Percentiles rank a stretch among this genome's conserved stretches.
Evolutionary conservation across 2,888 invertebrate genomes (phyloP).

Genomic region (Herminia tarsipennalis): DNA sequence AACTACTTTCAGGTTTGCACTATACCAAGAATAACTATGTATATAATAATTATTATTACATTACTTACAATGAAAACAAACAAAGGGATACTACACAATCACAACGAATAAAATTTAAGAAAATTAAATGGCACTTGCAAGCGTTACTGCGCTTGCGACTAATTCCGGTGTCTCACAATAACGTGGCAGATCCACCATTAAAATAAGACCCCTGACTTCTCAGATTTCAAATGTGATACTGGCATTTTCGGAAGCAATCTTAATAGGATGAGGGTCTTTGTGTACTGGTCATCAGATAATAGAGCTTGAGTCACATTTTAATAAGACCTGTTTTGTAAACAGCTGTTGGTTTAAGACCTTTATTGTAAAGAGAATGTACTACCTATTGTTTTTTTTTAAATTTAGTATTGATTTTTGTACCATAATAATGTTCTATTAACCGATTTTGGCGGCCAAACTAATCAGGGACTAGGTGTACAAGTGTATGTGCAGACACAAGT

Average conservation of each 20-base stretch:
- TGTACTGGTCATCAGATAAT: slow-evolving; percentile 15
- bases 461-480: too few relatives aligned
- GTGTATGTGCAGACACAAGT: too few relatives aligned
- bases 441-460: too few relatives aligned
- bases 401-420: neutral
- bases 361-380: slow-evolving; percentile 3
- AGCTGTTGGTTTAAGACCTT: slow-evolving; percentile 16
- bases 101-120: slow-evolving; percentile 20
- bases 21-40: too few relatives aligned
- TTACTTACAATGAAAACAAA: too few relatives aligned
- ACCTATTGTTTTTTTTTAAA: neutral
- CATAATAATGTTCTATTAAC: too few relatives aligned
- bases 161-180: slow-evolving; percentile 30
- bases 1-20: too few relatives aligned
- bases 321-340: slow-evolving; percentile 20
- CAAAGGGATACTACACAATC: slow-evolving; percentile 22
- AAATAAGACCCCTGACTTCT: slow-evolving; percentile 11
- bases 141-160: slow-evolving; percentile 20
- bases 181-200: slow-evolving; percentile 23
- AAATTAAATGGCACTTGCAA: slow-evolving; percentile 35
- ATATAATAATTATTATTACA: too few relatives aligned
- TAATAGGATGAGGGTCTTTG: slow-evolving; percentile 15
- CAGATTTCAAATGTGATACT: slow-evolving; percentile 14
- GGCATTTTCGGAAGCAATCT: neutral
- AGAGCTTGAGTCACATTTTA: slow-evolving; percentile 24